Percentiles rank a stretch among this genome's conserved stretches.
Conservation (phyloP, 2,797 vertebrate genomes). For the Synaphobranchus kaupii region DNA sequence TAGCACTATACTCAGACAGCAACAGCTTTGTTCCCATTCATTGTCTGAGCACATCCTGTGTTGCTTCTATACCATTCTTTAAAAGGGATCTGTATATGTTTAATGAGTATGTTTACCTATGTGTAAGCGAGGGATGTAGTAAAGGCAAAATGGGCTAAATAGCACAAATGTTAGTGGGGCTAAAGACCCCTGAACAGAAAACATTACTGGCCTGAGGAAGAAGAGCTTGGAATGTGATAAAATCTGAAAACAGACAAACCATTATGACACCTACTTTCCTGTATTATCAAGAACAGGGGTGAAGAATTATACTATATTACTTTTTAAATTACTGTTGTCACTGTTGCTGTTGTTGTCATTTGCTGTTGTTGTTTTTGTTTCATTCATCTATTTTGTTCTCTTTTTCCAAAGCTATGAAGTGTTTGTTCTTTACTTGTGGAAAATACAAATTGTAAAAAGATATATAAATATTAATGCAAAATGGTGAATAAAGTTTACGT, state of each 20-base stretch:
- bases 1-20: too few relatives aligned
- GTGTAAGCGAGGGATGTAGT: not conserved
- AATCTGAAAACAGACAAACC: not conserved
- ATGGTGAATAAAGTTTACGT: constrained; percentile 57
- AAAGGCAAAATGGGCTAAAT: not conserved
- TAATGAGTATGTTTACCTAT: too few relatives aligned
- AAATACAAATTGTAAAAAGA: constrained; percentile 49
- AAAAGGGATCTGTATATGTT: too few relatives aligned
- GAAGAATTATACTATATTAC: not conserved
- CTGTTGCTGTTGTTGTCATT: constrained; percentile 50
- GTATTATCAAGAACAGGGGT: not conserved
- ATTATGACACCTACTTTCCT: not conserved
- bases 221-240: not conserved
- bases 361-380: constrained; percentile 55
- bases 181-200: not conserved
- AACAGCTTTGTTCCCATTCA: too few relatives aligned
- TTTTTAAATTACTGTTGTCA: not conserved
- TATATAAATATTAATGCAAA: constrained; percentile 47
- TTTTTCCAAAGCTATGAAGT: constrained; percentile 36
- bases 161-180: not conserved
- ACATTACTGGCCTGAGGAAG: not conserved
- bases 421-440: constrained; percentile 55
- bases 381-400: constrained; percentile 57
- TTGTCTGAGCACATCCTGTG: too few relatives aligned
- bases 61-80: too few relatives aligned